Conservation (phyloP, 2,113 vertebrate species). For the Mastomys natalensis region DNA sequence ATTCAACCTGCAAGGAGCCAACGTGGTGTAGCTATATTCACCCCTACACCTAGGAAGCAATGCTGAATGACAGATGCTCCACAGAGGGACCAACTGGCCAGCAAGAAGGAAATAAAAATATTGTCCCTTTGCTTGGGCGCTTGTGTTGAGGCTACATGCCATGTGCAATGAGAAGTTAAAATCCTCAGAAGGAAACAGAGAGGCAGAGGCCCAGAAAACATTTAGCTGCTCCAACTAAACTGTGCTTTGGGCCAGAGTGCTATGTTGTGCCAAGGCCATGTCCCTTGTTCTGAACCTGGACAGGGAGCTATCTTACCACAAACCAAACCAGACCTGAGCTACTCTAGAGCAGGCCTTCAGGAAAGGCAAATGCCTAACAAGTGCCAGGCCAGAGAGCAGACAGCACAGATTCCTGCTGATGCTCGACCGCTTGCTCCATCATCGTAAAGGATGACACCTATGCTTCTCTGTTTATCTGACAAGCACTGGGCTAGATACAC, state of each 20-base stretch:
- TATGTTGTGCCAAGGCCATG: background rate
- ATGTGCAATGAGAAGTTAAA: background rate
- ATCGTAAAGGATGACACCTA: fast-evolving
- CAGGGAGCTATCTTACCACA: background rate
- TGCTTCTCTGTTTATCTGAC: background rate
- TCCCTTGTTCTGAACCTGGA: background rate
- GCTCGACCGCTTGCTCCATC: fast-evolving
- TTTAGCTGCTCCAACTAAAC: background rate
- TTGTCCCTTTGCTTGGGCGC: fast-evolving
- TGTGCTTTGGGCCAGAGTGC: background rate
- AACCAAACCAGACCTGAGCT: background rate
- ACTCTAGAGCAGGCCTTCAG: background rate
- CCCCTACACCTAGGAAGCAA: too few species aligned
- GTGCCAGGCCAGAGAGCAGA: background rate
- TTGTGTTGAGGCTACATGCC: background rate
- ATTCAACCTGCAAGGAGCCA: too few species aligned
- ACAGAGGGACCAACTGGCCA: background rate
- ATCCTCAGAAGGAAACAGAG: background rate
- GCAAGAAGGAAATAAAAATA: too few species aligned
- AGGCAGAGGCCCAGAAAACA: background rate
- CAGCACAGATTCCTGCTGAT: background rate
- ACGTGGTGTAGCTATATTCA: too few species aligned
- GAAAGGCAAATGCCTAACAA: background rate
- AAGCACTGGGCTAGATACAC: background rate
- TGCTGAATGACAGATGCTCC: background rate